Evolutionary conservation across 2,113 vertebrate genomes (phyloP).

Genomic region (Anolis sagrei): DNA sequence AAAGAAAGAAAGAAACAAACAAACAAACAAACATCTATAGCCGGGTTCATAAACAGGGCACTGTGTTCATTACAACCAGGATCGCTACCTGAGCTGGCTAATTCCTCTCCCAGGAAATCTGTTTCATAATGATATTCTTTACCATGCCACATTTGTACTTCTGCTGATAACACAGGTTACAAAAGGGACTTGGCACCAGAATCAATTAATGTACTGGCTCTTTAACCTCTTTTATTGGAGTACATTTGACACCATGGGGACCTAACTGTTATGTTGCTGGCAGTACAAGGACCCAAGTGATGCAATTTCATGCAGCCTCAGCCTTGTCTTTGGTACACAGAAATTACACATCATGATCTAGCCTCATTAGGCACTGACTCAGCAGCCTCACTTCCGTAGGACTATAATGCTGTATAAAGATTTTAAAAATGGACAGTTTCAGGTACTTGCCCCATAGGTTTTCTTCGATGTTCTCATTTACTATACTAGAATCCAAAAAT

Average conservation of each 20-base stretch:
- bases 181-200: constrained; percentile 77
- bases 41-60: constrained; percentile 82
- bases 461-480: not conserved
- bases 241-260: constrained; percentile 69
- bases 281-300: constrained; percentile 66
- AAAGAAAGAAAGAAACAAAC: constrained; percentile 41
- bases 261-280: constrained; percentile 61
- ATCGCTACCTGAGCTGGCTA: constrained; percentile 79
- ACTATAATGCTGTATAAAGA: not conserved
- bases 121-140: constrained; percentile 82
- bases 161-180: constrained; percentile 87
- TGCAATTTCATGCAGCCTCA: constrained; percentile 65
- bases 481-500: not conserved
- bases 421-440: not conserved
- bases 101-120: constrained; percentile 88
- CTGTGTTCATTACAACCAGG: constrained; percentile 79
- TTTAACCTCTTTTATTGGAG: constrained; percentile 83
- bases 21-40: constrained; percentile 59
- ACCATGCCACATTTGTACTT: constrained; percentile 77
- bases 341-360: constrained; percentile 50
- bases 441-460: not conserved
- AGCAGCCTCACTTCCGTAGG: constrained; percentile 38
- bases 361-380: constrained; percentile 70
- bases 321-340: constrained; percentile 57
- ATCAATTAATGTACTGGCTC: constrained; percentile 82